Conservation (phyloP, 2,888 invertebrate genomes). For the Serripes groenlandicus region DNA sequence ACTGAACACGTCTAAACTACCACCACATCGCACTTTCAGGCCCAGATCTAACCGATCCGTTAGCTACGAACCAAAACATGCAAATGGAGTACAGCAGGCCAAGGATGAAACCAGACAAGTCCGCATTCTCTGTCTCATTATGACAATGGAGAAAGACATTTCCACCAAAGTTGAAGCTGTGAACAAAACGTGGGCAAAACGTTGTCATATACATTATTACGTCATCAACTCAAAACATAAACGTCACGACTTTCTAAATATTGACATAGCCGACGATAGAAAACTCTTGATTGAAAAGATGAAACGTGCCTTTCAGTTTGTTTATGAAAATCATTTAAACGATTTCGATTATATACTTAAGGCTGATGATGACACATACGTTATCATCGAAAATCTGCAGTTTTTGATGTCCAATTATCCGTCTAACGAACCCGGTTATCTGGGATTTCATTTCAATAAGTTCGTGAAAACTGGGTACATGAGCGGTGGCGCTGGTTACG, state of each 20-base stretch:
- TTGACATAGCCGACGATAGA: constrained; percentile 92
- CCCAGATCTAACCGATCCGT: too few relatives aligned
- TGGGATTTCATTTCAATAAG: constrained; percentile 86
- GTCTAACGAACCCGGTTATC: constrained; percentile 93
- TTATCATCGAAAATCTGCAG: constrained; percentile 97
- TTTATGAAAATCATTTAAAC: constrained; percentile 92
- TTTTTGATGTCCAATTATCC: constrained; percentile 93
- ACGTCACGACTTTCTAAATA: constrained; percentile 89
- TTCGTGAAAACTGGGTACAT: constrained; percentile 86
- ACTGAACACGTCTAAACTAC: too few relatives aligned
- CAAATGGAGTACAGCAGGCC: too few relatives aligned
- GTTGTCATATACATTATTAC: constrained; percentile 88
- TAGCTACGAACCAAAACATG: too few relatives aligned
- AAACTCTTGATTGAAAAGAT: constrained; percentile 98
- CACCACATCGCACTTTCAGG: too few relatives aligned
- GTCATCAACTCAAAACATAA: constrained; percentile 83
- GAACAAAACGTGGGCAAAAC: constrained; percentile 97
- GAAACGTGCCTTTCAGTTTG: constrained; percentile 95
- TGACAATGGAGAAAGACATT: constrained; percentile 96
- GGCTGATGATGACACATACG: constrained; percentile 99
- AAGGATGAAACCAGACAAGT: constrained; percentile 2
- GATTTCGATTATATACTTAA: constrained; percentile 98
- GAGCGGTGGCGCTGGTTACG: constrained; percentile 89
- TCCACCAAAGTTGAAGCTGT: constrained; percentile 95
- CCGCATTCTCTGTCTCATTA: constrained; percentile 96